Conservation (phyloP, 2,113 vertebrate genomes). For the Proterorhinus semilunaris region DNA sequence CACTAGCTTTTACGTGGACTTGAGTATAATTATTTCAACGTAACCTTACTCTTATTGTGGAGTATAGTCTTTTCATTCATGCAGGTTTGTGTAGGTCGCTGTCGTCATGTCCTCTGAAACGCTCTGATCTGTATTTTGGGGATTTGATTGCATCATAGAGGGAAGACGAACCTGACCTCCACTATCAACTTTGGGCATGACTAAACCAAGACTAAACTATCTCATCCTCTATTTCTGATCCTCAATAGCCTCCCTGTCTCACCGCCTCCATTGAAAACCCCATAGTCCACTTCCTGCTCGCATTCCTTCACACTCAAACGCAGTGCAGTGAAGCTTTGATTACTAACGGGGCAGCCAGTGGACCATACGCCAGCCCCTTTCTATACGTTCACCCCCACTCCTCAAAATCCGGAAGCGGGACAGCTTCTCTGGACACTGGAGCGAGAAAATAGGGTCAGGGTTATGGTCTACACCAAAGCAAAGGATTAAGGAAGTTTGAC, state of each 20-base stretch:
- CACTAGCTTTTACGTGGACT: too few species aligned
- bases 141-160: too few species aligned
- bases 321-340: constrained; percentile 69
- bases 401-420: constrained; percentile 60
- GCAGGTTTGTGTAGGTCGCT: too few species aligned
- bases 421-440: constrained; percentile 46
- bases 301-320: constrained; percentile 41
- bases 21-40: too few species aligned
- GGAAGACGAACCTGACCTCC: too few species aligned
- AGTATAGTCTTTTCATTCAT: too few species aligned
- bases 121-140: too few species aligned
- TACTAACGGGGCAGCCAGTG: constrained; percentile 65
- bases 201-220: neutral
- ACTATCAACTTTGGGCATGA: neutral
- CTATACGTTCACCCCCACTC: constrained; percentile 40
- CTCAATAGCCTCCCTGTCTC: constrained; percentile 37
- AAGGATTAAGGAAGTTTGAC: constrained; percentile 61
- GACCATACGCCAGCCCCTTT: constrained; percentile 57
- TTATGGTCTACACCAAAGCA: constrained; percentile 48
- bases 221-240: neutral
- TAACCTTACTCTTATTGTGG: too few species aligned
- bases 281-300: constrained; percentile 45
- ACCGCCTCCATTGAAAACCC: constrained; percentile 42
- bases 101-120: too few species aligned
- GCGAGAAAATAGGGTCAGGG: constrained; percentile 44